These are phyloP conservation scores for Apistogramma diplotaenia DNA, from an alignment of 2,113 vertebrate species.

Conservation along the genomic window DNA sequence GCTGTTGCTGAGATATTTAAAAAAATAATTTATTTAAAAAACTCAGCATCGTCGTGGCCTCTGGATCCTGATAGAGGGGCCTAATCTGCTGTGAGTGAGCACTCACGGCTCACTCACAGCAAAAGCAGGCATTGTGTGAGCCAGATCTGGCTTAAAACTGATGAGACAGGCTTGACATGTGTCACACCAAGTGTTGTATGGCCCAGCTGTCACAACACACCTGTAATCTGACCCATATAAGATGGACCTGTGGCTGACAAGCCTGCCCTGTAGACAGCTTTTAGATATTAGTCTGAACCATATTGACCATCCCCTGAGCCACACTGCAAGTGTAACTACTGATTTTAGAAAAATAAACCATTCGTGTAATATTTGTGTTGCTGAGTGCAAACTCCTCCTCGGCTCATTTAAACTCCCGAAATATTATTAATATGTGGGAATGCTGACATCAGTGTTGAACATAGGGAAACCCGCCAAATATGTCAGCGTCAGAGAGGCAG, in stretches of 20 bases:
- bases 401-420: neutral
- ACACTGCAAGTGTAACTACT: neutral
- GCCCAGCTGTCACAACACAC: neutral
- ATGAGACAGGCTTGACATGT: neutral
- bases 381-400: neutral
- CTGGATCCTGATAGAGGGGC: neutral
- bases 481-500: neutral
- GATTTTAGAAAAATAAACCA: neutral
- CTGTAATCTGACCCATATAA: neutral
- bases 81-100: too few species aligned
- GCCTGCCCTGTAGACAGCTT: too few species aligned
- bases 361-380: neutral
- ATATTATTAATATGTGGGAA: neutral
- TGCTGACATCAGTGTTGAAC: neutral
- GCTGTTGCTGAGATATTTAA: neutral
- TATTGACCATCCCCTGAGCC: neutral
- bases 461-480: neutral
- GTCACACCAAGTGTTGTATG: fast-evolving
- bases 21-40: fast-evolving
- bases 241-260: neutral
- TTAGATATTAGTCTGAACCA: fast-evolving
- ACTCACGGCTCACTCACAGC: neutral
- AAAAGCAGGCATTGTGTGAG: neutral
- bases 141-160: neutral
- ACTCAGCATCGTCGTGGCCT: neutral